These are phyloP conservation scores for Caenorhabditis plicata DNA, from an alignment of 2,888 invertebrate species.

Conservation along the genomic window DNA sequence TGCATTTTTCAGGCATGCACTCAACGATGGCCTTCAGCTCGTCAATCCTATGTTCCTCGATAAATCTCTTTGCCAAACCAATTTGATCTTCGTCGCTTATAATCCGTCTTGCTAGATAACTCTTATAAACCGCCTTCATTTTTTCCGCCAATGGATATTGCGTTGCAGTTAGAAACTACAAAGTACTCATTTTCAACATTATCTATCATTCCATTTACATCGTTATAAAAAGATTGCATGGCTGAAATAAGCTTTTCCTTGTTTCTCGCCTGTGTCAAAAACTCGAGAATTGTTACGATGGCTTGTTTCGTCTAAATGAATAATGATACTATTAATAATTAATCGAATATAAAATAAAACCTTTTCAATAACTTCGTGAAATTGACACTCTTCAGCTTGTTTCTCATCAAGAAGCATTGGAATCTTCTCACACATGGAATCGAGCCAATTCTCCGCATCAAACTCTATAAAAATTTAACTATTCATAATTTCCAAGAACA, in stretches of 20 bases:
- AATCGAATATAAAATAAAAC: not conserved
- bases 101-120: not conserved
- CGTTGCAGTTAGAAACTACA: not conserved
- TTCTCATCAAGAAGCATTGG: conserved; percentile 1
- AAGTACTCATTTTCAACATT: not conserved
- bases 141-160: not conserved
- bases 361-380: not conserved
- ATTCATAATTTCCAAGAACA: too few relatives aligned
- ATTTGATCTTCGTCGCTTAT: not conserved
- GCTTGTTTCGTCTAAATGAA: not conserved
- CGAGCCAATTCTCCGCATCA: conserved; percentile 2
- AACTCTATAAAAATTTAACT: conserved; percentile 1
- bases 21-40: not conserved
- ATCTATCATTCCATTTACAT: not conserved
- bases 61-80: not conserved
- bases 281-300: not conserved
- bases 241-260: not conserved
- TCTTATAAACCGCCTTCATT: conserved; percentile 1
- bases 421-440: conserved; percentile 1
- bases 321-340: not conserved
- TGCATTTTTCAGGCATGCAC: not conserved
- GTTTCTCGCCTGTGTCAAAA: not conserved
- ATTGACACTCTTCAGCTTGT: not conserved
- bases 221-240: not conserved
- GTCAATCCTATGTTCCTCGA: not conserved